Conservation (phyloP, 2,797 vertebrate species). For the Lacerta bilineata region DNA sequence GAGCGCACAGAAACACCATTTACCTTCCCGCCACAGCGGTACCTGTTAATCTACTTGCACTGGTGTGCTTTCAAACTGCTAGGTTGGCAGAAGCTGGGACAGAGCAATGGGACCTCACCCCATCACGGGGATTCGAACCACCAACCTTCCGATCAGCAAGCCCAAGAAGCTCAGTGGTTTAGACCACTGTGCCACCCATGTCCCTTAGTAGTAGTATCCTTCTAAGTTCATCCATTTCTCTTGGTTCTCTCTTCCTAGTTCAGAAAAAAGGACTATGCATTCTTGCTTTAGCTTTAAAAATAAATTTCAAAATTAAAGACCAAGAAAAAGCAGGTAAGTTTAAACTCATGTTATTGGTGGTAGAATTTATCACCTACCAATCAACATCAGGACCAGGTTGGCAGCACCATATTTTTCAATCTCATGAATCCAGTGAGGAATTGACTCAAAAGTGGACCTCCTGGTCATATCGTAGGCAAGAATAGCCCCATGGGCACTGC, state of each 20-base stretch:
- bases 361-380: slow-evolving; percentile 83
- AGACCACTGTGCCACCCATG: too few species aligned
- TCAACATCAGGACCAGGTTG: slow-evolving; percentile 91
- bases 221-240: background rate
- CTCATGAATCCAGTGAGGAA: slow-evolving; percentile 94
- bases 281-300: background rate
- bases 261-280: background rate
- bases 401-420: slow-evolving; percentile 91
- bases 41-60: too few species aligned
- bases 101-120: too few species aligned
- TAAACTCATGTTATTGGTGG: slow-evolving; percentile 6
- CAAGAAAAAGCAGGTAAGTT: background rate
- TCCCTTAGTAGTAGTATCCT: too few species aligned
- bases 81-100: too few species aligned
- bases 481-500: slow-evolving; percentile 94
- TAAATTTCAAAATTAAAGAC: background rate
- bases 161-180: too few species aligned
- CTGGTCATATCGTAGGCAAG: slow-evolving; percentile 96
- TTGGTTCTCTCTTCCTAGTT: background rate
- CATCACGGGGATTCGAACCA: too few species aligned
- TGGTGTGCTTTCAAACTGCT: too few species aligned
- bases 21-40: too few species aligned
- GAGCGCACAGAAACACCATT: too few species aligned
- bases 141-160: too few species aligned
- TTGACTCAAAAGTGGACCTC: slow-evolving; percentile 89